Conservation (phyloP, 37 sponge, comb jelly and placozoan species). For the Ephydatia muelleri region DNA sequence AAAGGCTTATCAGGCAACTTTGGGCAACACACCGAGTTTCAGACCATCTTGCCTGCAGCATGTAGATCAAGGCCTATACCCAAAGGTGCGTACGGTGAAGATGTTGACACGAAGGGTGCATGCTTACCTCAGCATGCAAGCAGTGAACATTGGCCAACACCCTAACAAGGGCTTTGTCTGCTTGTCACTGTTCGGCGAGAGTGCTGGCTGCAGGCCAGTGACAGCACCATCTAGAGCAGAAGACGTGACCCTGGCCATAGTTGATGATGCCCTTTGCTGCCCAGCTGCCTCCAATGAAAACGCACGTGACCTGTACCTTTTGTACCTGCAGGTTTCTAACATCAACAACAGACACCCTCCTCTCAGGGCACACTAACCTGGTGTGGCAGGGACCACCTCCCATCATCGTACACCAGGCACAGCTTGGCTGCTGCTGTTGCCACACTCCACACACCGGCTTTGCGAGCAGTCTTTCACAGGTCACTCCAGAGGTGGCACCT, state of each 20-base stretch:
- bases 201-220: neutral
- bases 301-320: neutral
- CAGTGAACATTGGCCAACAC: slow-evolving; percentile 47
- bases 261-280: slow-evolving; percentile 1
- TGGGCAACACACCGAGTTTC: slow-evolving; percentile 38
- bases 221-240: neutral
- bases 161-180: slow-evolving; percentile 19
- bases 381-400: slow-evolving; percentile 42
- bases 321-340: neutral
- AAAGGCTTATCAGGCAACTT: neutral
- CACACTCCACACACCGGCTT: slow-evolving; percentile 72
- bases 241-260: neutral
- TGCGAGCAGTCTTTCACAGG: slow-evolving; percentile 69
- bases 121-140: slow-evolving; percentile 61
- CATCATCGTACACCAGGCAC: slow-evolving; percentile 73
- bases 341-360: neutral
- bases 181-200: neutral
- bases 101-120: neutral
- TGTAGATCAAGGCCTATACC: slow-evolving; percentile 63
- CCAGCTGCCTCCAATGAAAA: neutral
- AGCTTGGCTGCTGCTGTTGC: slow-evolving; percentile 50
- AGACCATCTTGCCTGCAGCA: slow-evolving; percentile 60
- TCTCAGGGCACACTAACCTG: neutral
- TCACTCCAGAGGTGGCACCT: slow-evolving; percentile 72
- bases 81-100: neutral